Percentiles rank a stretch among this genome's conserved stretches.
Conservation (phyloP, 2,888 invertebrate genomes). For the Zygaena filipendulae region DNA sequence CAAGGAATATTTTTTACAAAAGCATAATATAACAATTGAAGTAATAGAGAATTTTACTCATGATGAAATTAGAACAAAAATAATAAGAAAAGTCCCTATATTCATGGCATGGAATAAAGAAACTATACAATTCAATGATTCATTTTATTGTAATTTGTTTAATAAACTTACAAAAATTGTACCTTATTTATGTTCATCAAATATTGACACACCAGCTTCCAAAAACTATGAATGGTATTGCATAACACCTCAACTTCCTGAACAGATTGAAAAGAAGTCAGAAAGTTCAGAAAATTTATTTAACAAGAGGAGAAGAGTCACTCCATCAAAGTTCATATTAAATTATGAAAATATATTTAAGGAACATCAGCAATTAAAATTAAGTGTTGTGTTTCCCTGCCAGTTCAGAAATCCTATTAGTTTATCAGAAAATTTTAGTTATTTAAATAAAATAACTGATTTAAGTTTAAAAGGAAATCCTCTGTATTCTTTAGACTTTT, state of each 20-base stretch:
- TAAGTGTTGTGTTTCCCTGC: constrained; percentile 28
- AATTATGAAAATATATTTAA: constrained; percentile 36
- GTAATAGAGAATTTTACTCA: not conserved
- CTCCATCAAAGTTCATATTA: constrained; percentile 22
- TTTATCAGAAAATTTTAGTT: constrained; percentile 25
- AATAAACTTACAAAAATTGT: constrained; percentile 28
- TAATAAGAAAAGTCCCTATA: not conserved
- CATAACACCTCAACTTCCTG: constrained; percentile 15
- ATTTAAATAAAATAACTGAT: constrained; percentile 41
- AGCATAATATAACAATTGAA: constrained; percentile 2
- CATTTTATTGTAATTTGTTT: constrained; percentile 32
- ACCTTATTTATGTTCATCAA: constrained; percentile 22
- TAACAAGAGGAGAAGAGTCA: constrained; percentile 28
- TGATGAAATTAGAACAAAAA: too few species aligned
- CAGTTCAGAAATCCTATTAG: constrained; percentile 23
- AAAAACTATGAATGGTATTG: constrained; percentile 28
- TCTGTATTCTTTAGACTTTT: constrained; percentile 33
- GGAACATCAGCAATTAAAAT: constrained; percentile 23
- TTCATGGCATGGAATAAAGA: constrained; percentile 37
- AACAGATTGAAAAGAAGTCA: constrained; percentile 5
- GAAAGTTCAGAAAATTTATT: constrained; percentile 3
- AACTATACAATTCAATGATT: constrained; percentile 29
- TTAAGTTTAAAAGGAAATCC: constrained; percentile 36
- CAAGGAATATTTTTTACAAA: constrained; percentile 27
- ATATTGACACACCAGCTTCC: constrained; percentile 15